Percentiles rank a stretch among this genome's conserved stretches.
Conservation (phyloP, 2,888 invertebrate genomes). For the Trachelus iudaicus region DNA sequence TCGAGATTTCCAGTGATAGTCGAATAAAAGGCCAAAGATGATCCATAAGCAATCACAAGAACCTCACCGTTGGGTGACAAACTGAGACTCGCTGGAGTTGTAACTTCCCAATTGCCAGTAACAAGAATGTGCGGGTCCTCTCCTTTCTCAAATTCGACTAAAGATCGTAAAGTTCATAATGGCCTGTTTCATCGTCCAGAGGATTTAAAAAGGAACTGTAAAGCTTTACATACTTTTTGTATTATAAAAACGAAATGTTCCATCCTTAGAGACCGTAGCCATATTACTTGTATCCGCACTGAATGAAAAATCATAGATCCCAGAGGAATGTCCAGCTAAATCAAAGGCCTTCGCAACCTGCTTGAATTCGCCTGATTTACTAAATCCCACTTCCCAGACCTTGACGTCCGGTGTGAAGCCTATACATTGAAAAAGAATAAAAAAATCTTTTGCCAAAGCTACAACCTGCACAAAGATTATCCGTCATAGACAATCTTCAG, state of each 20-base stretch:
- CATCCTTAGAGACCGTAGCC: conserved; percentile 88
- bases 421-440: conserved; percentile 34
- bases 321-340: conserved; percentile 84
- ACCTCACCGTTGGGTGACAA: conserved; percentile 85
- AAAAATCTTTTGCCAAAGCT: not conserved
- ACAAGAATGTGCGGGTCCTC: conserved; percentile 80
- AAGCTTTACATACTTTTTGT: conserved; percentile 76
- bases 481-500: not conserved
- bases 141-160: conserved; percentile 83
- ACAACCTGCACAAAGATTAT: not conserved
- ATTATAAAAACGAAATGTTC: conserved; percentile 87
- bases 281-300: conserved; percentile 84
- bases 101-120: conserved; percentile 72
- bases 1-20: conserved; percentile 75
- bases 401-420: conserved; percentile 77
- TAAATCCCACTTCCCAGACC: conserved; percentile 85
- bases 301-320: conserved; percentile 84
- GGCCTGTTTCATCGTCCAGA: conserved; percentile 18
- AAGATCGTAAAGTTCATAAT: conserved; percentile 44
- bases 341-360: conserved; percentile 82
- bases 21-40: conserved; percentile 77
- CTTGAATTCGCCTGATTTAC: conserved; percentile 79
- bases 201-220: not conserved
- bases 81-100: conserved; percentile 71
- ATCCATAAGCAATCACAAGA: conserved; percentile 76